These are phyloP conservation scores for Salmo trutta DNA, from an alignment of 2,797 vertebrate genomes.

Conservation along the genomic window DNA sequence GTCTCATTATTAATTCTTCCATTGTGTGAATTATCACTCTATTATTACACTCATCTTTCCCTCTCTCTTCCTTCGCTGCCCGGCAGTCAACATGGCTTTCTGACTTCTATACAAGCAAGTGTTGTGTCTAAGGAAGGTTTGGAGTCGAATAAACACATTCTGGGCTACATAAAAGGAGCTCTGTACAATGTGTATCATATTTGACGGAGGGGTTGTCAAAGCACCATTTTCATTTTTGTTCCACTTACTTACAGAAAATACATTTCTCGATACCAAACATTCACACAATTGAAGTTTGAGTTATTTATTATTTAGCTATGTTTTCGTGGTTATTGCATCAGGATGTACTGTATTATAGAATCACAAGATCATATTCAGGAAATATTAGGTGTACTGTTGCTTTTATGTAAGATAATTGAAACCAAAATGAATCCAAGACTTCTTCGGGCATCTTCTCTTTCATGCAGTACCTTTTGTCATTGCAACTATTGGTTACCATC, in stretches of 20 bases:
- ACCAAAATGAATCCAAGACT: neutral
- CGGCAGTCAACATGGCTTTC: no score
- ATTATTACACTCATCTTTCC: no score
- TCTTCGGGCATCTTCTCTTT: no score
- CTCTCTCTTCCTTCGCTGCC: no score
- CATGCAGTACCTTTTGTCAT: no score
- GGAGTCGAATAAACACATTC: neutral
- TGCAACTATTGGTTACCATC: no score
- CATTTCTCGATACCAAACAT: neutral
- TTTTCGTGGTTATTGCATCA: neutral
- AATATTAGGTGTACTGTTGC: neutral
- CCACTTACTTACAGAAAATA: neutral
- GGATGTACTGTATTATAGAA: neutral
- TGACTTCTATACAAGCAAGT: no score
- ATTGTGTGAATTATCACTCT: no score
- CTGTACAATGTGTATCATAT: neutral
- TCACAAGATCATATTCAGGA: neutral
- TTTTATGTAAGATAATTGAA: neutral
- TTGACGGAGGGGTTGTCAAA: neutral
- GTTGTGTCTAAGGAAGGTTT: neutral
- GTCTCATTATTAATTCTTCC: no score
- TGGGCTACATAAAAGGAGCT: no score
- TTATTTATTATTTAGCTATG: no score
- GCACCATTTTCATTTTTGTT: neutral
- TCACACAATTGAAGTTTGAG: neutral